phyloP scores from a whole-genome alignment of 1,140 invertebrate species.

The Coboldia fuscipes region DNA sequence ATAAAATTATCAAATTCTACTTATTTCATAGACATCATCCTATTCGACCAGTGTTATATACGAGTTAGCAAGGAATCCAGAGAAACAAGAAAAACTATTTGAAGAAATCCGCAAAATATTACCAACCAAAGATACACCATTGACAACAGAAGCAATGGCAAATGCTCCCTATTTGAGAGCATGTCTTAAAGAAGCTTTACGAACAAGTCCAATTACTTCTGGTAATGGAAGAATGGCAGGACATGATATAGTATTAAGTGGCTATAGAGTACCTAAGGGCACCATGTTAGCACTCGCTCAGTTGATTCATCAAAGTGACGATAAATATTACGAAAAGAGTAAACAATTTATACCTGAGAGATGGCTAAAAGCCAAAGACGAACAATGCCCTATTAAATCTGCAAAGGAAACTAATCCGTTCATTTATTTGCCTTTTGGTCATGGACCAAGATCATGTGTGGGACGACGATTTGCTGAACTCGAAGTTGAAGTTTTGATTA shows the following conservation, averaged over 20 bases:
- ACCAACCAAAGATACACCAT: slow-evolving; percentile 19
- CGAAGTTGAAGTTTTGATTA: slow-evolving; percentile 38
- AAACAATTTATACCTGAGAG: slow-evolving; percentile 23
- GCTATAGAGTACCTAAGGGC: slow-evolving; percentile 34
- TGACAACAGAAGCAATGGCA: slow-evolving; percentile 28
- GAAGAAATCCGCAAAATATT: slow-evolving; percentile 32
- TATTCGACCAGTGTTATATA: not conserved
- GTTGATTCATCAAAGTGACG: slow-evolving; percentile 14
- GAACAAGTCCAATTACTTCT: slow-evolving; percentile 27
- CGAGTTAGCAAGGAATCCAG: slow-evolving; percentile 21
- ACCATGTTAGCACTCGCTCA: slow-evolving; percentile 11
- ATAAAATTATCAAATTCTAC: no score
- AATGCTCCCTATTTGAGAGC: slow-evolving; percentile 36
- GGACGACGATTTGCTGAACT: slow-evolving; percentile 46
- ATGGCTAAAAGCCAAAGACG: not conserved
- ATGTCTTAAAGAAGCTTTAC: slow-evolving; percentile 38
- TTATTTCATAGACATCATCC: slow-evolving; percentile 7
- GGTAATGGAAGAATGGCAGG: slow-evolving; percentile 25
- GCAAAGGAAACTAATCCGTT: slow-evolving; percentile 29
- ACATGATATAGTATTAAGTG: slow-evolving; percentile 29
- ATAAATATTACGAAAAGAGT: slow-evolving; percentile 25
- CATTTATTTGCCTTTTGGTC: slow-evolving; percentile 33
- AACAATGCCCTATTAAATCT: slow-evolving; percentile 11
- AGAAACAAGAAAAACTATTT: slow-evolving; percentile 39
- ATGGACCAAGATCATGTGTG: slow-evolving; percentile 33